Conservation (phyloP, 2,888 invertebrate species). For the Apoderus coryli region DNA sequence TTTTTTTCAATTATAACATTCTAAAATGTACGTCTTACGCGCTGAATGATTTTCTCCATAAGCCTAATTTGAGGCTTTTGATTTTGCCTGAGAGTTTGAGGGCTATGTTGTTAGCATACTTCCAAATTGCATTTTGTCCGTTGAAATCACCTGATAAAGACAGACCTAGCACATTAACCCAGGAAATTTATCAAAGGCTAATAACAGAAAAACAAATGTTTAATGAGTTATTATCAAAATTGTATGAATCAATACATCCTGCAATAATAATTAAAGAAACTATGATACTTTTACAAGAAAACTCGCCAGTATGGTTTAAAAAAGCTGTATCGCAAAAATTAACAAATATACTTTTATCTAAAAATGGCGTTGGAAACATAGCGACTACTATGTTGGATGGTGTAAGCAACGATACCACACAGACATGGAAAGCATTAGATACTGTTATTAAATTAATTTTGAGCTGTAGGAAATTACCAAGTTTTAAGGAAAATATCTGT, state of each 20-base stretch:
- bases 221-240: constrained; percentile 33
- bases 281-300: constrained; percentile 45
- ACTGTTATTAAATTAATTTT: constrained; percentile 49
- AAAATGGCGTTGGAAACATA: constrained; percentile 49
- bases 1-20: constrained; percentile 36
- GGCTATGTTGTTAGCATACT: constrained; percentile 49
- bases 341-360: constrained; percentile 40
- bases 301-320: constrained; percentile 48
- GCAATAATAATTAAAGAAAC: constrained; percentile 51
- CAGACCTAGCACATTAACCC: constrained; percentile 43
- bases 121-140: constrained; percentile 55
- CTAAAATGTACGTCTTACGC: constrained; percentile 37
- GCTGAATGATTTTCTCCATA: constrained; percentile 34
- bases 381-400: constrained; percentile 44
- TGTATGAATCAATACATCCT: constrained; percentile 43
- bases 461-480: constrained; percentile 37
- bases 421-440: constrained; percentile 53
- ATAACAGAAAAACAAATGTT: constrained; percentile 38
- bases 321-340: constrained; percentile 44
- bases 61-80: constrained; percentile 39
- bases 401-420: constrained; percentile 34
- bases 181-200: constrained; percentile 38
- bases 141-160: constrained; percentile 42
- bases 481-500: constrained; percentile 41
- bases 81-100: constrained; percentile 42